Percentiles rank a stretch among this genome's conserved stretches.
These are phyloP conservation scores for Dromaius novaehollandiae DNA, from an alignment of 2,113 vertebrate genomes.

Conservation along the genomic window DNA sequence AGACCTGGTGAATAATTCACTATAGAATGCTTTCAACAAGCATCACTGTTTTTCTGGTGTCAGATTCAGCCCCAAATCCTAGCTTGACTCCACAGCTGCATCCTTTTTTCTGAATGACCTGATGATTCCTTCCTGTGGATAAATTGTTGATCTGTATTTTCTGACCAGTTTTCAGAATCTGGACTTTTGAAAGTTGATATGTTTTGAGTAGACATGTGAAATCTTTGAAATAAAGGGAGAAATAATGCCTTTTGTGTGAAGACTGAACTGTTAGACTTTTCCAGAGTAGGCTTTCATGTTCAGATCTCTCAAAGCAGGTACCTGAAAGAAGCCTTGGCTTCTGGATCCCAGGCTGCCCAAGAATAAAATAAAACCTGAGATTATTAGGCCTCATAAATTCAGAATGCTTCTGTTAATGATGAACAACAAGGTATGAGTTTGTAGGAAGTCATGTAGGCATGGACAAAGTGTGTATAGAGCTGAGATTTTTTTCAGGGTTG, in stretches of 20 bases:
- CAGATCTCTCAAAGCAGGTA: background rate
- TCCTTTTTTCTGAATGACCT: background rate
- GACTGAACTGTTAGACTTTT: background rate
- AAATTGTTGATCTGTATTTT: background rate
- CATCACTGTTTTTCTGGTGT: background rate
- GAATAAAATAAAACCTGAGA: background rate
- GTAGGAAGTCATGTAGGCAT: background rate
- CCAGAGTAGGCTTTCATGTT: background rate
- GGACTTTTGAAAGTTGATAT: background rate
- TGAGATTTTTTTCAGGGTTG: background rate
- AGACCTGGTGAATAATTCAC: background rate
- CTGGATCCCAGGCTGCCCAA: background rate
- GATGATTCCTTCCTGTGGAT: background rate
- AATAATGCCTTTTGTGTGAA: background rate
- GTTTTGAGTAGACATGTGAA: background rate
- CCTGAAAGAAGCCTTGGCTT: background rate
- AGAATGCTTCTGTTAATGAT: background rate
- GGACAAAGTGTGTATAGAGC: background rate
- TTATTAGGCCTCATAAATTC: background rate
- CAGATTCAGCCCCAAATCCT: background rate
- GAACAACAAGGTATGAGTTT: background rate
- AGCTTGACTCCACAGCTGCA: background rate
- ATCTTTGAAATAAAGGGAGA: background rate
- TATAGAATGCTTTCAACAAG: background rate
- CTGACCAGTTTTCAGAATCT: background rate